Conservation (phyloP, 2,888 invertebrate genomes). For the Conomelus anceps region DNA sequence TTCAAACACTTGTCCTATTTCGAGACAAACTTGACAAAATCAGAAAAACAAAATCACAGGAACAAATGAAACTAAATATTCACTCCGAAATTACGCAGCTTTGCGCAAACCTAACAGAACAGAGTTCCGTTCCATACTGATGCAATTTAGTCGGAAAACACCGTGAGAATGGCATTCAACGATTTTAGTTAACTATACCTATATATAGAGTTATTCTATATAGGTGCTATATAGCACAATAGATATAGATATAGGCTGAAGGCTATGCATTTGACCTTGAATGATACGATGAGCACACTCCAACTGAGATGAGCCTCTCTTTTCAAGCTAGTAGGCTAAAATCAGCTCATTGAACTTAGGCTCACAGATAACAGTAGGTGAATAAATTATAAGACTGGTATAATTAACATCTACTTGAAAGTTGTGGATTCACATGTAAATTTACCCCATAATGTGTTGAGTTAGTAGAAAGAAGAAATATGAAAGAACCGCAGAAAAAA, state of each 20-base stretch:
- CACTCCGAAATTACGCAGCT: too few species aligned
- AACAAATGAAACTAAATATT: too few species aligned
- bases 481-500: too few species aligned
- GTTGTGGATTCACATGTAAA: background rate
- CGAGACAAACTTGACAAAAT: too few species aligned
- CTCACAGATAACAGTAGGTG: background rate
- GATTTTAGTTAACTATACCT: background rate
- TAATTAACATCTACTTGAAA: background rate
- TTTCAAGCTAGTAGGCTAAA: background rate
- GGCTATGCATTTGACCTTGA: background rate
- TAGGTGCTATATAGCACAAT: background rate
- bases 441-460: too few species aligned
- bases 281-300: background rate
- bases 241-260: background rate
- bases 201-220: background rate
- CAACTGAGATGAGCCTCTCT: background rate
- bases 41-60: too few species aligned
- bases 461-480: too few species aligned
- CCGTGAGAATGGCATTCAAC: background rate
- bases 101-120: background rate
- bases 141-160: background rate
- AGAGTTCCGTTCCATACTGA: background rate
- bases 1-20: background rate
- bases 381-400: background rate
- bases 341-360: background rate